Evolutionary conservation across 2,113 vertebrate species (phyloP).

Genomic region (Muntiacus muntjak): DNA sequence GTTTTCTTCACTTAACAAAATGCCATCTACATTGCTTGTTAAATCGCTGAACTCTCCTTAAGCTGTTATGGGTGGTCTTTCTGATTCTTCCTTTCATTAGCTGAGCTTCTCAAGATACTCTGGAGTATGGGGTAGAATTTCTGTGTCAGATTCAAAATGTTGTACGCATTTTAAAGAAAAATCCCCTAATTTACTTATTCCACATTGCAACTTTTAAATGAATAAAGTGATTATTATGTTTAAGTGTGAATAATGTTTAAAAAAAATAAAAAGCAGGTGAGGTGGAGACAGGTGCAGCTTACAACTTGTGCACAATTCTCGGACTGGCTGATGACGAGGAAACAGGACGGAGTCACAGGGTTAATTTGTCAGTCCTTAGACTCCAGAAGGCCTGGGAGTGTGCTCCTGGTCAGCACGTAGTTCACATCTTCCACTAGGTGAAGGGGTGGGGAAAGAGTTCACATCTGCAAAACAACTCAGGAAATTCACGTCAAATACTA

Average conservation of each 20-base stretch:
- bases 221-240: not conserved
- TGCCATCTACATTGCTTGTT: accelerated
- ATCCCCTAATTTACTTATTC: not conserved
- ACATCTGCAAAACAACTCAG: not conserved
- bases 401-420: not conserved
- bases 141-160: not conserved
- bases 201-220: not conserved
- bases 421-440: not conserved
- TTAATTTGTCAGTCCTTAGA: not conserved
- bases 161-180: not conserved
- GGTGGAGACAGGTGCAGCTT: not conserved
- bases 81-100: not conserved
- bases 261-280: not conserved
- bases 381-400: not conserved
- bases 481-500: not conserved
- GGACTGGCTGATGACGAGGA: not conserved
- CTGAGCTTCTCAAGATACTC: not conserved
- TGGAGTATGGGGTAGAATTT: not conserved
- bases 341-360: not conserved
- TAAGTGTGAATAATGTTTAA: not conserved
- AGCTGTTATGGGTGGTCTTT: not conserved
- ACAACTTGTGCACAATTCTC: not conserved
- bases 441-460: not conserved
- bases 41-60: not conserved
- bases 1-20: not conserved